These are phyloP conservation scores for Puntigrus tetrazona DNA, from an alignment of 2,113 vertebrate genomes.

Conservation along the genomic window DNA sequence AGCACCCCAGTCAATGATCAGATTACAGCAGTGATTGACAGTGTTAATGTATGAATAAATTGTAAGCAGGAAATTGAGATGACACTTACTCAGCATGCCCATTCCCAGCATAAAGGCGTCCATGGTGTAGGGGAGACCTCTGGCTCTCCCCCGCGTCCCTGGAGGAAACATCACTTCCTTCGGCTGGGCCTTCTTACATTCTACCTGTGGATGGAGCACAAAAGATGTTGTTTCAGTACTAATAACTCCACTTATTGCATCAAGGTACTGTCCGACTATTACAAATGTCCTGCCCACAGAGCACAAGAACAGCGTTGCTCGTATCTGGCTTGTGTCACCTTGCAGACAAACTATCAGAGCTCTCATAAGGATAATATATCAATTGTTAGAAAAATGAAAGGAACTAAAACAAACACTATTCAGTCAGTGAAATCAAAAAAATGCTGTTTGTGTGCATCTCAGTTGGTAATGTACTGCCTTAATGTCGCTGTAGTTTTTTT, in stretches of 20 bases:
- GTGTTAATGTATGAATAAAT: constrained; percentile 3
- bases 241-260: background rate
- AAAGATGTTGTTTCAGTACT: constrained; percentile 23
- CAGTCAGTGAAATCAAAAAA: constrained; percentile 23
- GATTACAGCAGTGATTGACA: background rate
- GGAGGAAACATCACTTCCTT: constrained; percentile 96
- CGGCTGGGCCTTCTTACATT: constrained; percentile 95
- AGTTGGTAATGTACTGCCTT: constrained; percentile 20
- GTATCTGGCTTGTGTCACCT: background rate
- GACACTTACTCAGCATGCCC: constrained; percentile 91
- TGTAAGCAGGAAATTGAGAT: constrained; percentile 1
- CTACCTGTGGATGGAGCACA: constrained; percentile 80
- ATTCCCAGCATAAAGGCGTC: constrained; percentile 93
- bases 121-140: constrained; percentile 90
- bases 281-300: constrained; percentile 1
- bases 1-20: background rate
- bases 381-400: constrained; percentile 28
- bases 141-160: constrained; percentile 87
- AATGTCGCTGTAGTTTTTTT: constrained; percentile 36
- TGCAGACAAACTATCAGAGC: constrained; percentile 4
- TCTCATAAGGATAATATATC: constrained; percentile 8
- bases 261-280: background rate
- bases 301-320: background rate
- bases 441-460: constrained; percentile 35
- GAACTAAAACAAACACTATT: constrained; percentile 33